Conservation (phyloP, 2,113 vertebrate genomes). For the Grus americana region DNA sequence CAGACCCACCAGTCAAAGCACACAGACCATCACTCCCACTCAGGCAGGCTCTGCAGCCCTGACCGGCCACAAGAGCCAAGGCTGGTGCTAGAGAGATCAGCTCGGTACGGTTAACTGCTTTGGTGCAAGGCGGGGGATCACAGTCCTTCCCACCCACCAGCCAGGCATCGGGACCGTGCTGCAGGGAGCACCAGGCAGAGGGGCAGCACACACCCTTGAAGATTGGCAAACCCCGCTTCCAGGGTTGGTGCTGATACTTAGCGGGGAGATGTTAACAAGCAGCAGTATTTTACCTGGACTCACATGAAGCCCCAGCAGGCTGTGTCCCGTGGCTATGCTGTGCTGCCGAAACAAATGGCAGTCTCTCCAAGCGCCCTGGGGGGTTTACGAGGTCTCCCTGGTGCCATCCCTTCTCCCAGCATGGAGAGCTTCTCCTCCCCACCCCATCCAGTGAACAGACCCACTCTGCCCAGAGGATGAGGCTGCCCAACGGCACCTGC, state of each 20-base stretch:
- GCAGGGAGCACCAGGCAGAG: background rate
- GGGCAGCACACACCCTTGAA: background rate
- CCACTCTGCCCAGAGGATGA: background rate
- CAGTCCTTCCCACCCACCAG: background rate
- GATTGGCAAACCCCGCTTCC: background rate
- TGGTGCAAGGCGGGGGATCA: background rate
- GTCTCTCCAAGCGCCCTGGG: background rate
- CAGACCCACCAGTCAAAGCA: background rate
- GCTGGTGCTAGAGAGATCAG: background rate
- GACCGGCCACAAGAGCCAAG: rapidly evolving
- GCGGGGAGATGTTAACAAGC: background rate
- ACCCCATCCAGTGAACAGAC: background rate
- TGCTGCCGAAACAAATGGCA: background rate
- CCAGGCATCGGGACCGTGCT: rapidly evolving
- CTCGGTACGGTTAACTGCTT: background rate
- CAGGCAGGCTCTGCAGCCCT: background rate
- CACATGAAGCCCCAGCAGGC: background rate
- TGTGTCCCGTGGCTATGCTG: background rate
- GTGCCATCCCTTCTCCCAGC: background rate
- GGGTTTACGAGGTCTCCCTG: rapidly evolving
- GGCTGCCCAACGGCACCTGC: background rate
- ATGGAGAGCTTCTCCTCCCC: background rate
- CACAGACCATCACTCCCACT: background rate
- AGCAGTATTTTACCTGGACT: background rate
- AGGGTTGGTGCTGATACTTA: background rate